These are phyloP conservation scores for Cerceris rybyensis DNA, from an alignment of 2,888 invertebrate species.

Conservation along the genomic window DNA sequence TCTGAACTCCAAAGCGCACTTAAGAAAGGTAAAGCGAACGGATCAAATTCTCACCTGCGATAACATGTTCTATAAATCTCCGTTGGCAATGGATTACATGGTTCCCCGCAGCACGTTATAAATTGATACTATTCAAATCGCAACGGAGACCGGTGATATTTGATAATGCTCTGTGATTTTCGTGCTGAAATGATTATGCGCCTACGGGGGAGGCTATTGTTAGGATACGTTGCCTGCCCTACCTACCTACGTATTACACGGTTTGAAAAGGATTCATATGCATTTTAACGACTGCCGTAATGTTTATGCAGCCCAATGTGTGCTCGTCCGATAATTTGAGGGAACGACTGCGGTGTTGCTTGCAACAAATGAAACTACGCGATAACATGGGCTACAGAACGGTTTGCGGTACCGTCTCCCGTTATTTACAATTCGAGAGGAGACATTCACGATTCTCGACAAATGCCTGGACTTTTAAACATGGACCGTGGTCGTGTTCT, in stretches of 20 bases:
- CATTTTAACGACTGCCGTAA: conserved; percentile 59
- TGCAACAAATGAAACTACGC: conserved; percentile 1
- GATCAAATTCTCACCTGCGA: not conserved
- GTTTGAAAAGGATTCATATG: conserved; percentile 46
- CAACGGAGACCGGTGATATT: conserved; percentile 13
- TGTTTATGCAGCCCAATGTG: conserved; percentile 57
- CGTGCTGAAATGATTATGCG: conserved; percentile 27
- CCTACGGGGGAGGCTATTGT: conserved; percentile 25
- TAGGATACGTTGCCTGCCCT: conserved; percentile 15
- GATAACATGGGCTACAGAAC: not conserved
- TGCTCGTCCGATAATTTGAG: conserved; percentile 50
- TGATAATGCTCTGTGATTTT: conserved; percentile 42
- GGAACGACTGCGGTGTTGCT: conserved; percentile 4
- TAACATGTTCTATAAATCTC: conserved; percentile 13
- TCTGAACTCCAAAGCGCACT: not conserved
- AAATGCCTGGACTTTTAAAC: too few relatives aligned
- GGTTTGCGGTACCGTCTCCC: too few relatives aligned
- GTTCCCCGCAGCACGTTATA: conserved; percentile 15
- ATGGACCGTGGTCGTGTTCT: too few relatives aligned
- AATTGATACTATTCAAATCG: conserved; percentile 45
- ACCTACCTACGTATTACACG: conserved; percentile 40
- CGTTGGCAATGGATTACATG: conserved; percentile 10
- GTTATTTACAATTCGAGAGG: too few relatives aligned
- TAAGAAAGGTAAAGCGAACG: not conserved
- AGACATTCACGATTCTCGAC: too few relatives aligned